Evolutionary conservation across 2,113 vertebrate species (phyloP), one percentile per base, ranked within the genome.

Genomic region (Astatotilapia flaviijosephi): DNA sequence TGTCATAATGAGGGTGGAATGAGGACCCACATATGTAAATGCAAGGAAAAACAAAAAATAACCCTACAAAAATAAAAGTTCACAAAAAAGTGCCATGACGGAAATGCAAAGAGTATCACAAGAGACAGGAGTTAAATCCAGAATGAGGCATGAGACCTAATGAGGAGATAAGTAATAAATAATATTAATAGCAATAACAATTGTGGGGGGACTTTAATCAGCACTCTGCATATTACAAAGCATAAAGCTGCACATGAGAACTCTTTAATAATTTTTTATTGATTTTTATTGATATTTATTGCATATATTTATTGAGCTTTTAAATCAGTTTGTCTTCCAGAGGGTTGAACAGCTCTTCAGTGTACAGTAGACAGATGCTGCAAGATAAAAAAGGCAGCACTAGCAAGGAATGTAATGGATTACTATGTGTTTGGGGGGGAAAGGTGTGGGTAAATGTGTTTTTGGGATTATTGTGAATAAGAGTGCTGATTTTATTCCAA

Each of bases 61-160:
- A 70, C n/a, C 21, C 2, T 23, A 42, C 37, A 23, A 70, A 23
- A 65, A 65, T 37, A 65, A 65, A 65, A n/a, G 33, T 65, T 12
- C 17, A 65, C 17, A 0, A 9, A 70, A 70, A 70, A n/a, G n/a
- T 9, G 4, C 8, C 2, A 60, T 47, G 21, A 45, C 0, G 0
- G 40, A 73, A 47, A 47, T 73, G 13, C 14, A 75, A 7, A 75
- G 40, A 47, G 23, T 47, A 28, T 19, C 23, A 75, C 23, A 47
- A 75, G 42, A 75, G 65, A 8, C n/a, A 42, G n/a, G n/a, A 42
- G n/a, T 15, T 70, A 42, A 70, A 70, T 70, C 65, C n/a, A 9
- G 37, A 70, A 40, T 23, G n/a, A 68, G 13, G 55, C 55, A 58
- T 0, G 26, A 58, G 28, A 19, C 28, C 58, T 62, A 62, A 35